Evolutionary conservation across 2,113 vertebrate genomes (phyloP), one percentile per base, ranked within the genome.

Genomic region (Thalassarche chlororhynchos): DNA sequence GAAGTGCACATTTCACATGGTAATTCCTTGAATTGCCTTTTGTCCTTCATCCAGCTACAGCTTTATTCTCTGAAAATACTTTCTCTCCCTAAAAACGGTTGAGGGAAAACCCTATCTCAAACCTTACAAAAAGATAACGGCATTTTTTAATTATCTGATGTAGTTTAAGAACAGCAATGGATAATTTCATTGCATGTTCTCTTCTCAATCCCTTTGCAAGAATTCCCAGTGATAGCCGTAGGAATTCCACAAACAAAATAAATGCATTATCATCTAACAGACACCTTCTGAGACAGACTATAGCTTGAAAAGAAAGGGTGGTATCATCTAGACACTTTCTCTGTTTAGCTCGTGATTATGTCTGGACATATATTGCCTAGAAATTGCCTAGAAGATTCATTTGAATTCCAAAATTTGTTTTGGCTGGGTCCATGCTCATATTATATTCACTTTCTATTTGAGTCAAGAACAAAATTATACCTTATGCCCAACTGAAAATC

Each of bases 1-100:
- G 9, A 54, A 24, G 3, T 51, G 17, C 28, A 55, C 14, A 8
- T 83, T 93, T 93, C 61, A 57, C 1, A 12, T 0, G 0, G 5
- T 68, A 64, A 34, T 76, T 83, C 54, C 3, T 8, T 40, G 40
- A 65, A 14, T 3, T 25, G 10, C 12, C 34, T 88, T 95, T 83
- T 40, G 4, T 47, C 32, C 32, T 91, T 87, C 2, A 1, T 47
- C 26, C 57, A 93, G 9, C 12, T 75, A 40, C 20, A 20, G 6
- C 8, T 76, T 66, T 76, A 23, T 52, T 80, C 34, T 74, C 72
- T 62, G 36, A 87, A 91, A 78, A 76, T 40, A 24, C 3, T 58
- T 89, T 10, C 15, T 81, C 20, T 85, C 17, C 19, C 44, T 89
- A 77, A 60, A 68, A 84, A 7, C 3, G 10, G 17, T 34, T 86